A percentile compares a stretch with the other conserved stretches of the same genome.
Conservation (phyloP, 2,113 vertebrate species). For the Bucco capensis region DNA sequence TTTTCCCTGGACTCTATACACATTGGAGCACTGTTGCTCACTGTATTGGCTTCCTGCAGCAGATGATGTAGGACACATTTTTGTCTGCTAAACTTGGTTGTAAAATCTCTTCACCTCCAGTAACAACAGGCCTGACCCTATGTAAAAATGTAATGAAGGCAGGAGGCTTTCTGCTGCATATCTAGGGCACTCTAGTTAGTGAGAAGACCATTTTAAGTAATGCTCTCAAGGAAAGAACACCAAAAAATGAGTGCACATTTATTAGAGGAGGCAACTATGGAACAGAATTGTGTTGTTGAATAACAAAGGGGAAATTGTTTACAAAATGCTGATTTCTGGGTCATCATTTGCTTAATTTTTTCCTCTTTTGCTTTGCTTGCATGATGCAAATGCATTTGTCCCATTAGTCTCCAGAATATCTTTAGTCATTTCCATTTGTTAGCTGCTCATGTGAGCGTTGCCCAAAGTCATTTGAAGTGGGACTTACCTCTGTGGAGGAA, state of each 20-base stretch:
- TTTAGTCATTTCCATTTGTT: not conserved
- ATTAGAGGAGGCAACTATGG: not conserved
- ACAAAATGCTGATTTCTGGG: conserved; percentile 28
- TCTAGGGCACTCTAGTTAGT: not conserved
- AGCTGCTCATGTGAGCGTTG: not conserved
- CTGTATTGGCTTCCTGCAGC: not conserved
- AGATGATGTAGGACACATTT: not conserved
- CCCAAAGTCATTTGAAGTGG: not conserved
- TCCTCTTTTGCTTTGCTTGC: not conserved
- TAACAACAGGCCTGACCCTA: not conserved
- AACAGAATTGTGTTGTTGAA: not conserved
- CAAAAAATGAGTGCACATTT: not conserved
- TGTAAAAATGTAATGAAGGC: not conserved
- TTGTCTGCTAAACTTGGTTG: not conserved
- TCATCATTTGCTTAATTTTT: conserved; percentile 20
- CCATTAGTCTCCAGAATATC: not conserved
- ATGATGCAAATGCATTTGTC: not conserved
- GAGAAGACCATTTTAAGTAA: not conserved
- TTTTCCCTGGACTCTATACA: not conserved
- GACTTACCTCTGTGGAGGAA: not conserved
- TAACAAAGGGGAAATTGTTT: conserved; percentile 33
- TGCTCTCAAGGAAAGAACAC: not conserved
- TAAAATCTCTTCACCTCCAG: not conserved
- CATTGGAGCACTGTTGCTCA: not conserved
- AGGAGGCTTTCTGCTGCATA: not conserved